Base-by-base conservation (phyloP, 2,113 vertebrate species). In the Sterrhoptilus dennistouni region DNA sequence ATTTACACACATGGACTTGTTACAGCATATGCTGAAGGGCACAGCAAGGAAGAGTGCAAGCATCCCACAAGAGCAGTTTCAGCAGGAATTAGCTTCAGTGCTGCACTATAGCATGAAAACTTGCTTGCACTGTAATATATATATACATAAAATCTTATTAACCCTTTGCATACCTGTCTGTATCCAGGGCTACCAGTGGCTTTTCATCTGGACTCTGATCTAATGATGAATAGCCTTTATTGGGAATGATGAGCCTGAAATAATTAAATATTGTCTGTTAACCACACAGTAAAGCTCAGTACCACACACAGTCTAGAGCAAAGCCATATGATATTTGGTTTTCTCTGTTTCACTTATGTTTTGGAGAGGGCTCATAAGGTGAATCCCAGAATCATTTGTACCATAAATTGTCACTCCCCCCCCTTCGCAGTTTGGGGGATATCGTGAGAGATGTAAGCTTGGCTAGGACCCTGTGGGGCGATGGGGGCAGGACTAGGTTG, bases 201-300 rank as follows among this genome's bases (percentile, higher is more conserved):
- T 99, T 99, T 97, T 99, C 99, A 88, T 99, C 99, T 24, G 99
- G 99, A 91, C 99, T 99, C 98, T 99, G 99, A 96, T 99, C 99
- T 98, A 99, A 98, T 25, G 99, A 99, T 4, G 99, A 99, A 96
- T 99, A 99, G 83, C 99, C 99, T 98, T 99, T 99, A 96, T 99
- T 99, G 59, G 99, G 99, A 91, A 99, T 99, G 71, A 99, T 98
- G 97, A 99, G 97, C 97, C 99, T 99, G 96, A 42, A 81, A 95
- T 71, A 90, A 83, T 74, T 64, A 64, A 74, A 93, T 50, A 45
- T 23, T 71, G 45, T 59, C 45, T 3, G 6, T 96, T 87, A 87
- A 40, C 33, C 23, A 54, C 38, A 82, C 11, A 63, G 61, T 81
- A 76, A 80, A 63, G 45, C 29, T 54, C 66, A 78, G 33, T 59